Evolutionary conservation across 2,797 vertebrate species (phyloP).

Genomic region (Margarornis squamiger): DNA sequence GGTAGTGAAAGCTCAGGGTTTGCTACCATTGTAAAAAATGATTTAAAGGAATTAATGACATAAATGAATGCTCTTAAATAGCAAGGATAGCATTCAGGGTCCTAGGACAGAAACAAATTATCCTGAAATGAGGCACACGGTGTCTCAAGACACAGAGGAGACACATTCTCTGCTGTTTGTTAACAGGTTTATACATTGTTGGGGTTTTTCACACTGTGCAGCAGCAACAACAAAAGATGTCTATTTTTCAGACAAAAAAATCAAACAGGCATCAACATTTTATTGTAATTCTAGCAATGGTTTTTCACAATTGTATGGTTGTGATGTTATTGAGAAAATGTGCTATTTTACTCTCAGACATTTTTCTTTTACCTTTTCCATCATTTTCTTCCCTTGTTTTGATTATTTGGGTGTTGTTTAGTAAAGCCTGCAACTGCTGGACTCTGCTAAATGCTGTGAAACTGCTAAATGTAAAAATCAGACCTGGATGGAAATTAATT

Average conservation of each 20-base stretch:
- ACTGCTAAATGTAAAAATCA: not conserved
- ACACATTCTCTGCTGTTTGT: not conserved
- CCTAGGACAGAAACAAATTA: not conserved
- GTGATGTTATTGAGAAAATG: not conserved
- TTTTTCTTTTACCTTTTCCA: not conserved
- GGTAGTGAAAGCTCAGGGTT: not conserved
- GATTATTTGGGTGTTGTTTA: not conserved
- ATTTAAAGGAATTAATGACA: not conserved
- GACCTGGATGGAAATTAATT: not conserved
- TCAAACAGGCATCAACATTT: not conserved
- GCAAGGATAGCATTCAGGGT: not conserved
- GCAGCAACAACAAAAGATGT: not conserved
- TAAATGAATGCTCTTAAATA: not conserved
- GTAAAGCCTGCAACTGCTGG: not conserved
- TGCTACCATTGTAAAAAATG: not conserved
- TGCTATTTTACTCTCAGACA: not conserved
- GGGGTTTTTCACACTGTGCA: not conserved
- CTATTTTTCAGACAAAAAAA: not conserved
- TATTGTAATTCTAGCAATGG: not conserved
- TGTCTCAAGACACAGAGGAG: not conserved
- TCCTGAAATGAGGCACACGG: not conserved
- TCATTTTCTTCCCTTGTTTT: not conserved
- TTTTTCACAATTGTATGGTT: not conserved
- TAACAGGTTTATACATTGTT: not conserved
- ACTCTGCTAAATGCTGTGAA: not conserved